Evolutionary conservation across 2,797 vertebrate species (phyloP).

Genomic region (Thamnophis elegans): DNA sequence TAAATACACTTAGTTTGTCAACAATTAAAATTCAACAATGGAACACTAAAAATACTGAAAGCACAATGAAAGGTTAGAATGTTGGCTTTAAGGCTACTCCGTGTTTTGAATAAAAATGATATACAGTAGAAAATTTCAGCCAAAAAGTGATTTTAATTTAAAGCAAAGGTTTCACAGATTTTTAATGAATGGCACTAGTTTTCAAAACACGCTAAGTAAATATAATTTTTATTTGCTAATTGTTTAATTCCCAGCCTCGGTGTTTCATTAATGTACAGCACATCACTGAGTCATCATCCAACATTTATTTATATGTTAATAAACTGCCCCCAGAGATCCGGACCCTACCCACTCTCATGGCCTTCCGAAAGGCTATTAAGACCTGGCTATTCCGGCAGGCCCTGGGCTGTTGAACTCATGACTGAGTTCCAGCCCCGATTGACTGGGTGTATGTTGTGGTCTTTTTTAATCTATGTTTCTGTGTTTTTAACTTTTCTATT

Average conservation of each 20-base stretch:
- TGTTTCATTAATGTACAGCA: neutral
- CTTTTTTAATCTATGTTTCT: no score
- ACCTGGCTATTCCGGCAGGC: no score
- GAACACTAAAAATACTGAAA: neutral
- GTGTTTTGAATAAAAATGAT: neutral
- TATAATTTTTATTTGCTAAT: neutral
- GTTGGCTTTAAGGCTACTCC: neutral
- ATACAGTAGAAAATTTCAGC: neutral
- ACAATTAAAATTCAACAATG: neutral
- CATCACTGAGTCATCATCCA: neutral
- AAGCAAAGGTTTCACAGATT: neutral
- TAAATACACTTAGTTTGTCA: neutral
- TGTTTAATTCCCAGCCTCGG: neutral
- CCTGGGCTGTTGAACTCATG: no score
- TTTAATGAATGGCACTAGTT: neutral
- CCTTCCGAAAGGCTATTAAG: no score
- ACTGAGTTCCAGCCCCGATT: no score
- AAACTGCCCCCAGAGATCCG: no score
- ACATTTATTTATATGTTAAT: no score
- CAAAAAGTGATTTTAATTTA: neutral
- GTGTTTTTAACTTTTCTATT: no score
- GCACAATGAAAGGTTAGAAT: neutral
- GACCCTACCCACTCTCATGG: no score
- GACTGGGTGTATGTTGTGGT: no score
- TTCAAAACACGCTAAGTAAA: neutral